A percentile compares a stretch with the other conserved stretches of the same genome.
These are phyloP conservation scores for Dendrolimus punctatus DNA, from an alignment of 1,140 invertebrate species.

Conservation along the genomic window DNA sequence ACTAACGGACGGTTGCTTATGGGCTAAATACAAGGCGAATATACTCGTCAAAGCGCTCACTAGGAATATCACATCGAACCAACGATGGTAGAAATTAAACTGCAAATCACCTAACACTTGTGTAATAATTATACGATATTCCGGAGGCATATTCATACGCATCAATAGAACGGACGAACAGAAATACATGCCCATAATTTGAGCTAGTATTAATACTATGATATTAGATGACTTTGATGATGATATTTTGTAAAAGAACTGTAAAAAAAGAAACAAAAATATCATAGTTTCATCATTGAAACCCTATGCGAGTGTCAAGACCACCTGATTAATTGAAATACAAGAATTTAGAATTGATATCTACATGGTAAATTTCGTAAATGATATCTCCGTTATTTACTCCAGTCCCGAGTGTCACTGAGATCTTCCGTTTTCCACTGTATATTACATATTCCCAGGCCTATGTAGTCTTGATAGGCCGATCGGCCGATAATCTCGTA, in stretches of 20 bases:
- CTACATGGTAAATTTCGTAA: too few relatives aligned
- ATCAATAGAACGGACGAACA: conserved; percentile 97
- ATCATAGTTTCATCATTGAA: too few relatives aligned
- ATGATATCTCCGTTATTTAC: too few relatives aligned
- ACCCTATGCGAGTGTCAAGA: too few relatives aligned
- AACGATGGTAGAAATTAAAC: conserved; percentile 99
- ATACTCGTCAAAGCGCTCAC: conserved; percentile 97
- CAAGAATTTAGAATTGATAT: too few relatives aligned
- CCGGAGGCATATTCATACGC: conserved; percentile 99
- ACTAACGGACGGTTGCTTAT: conserved; percentile 80
- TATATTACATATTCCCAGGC: too few relatives aligned
- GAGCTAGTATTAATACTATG: conserved; percentile 96
- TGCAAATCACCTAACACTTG: conserved; percentile 98
- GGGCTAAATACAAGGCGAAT: conserved; percentile 94
- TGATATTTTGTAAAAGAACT: conserved; percentile 99
- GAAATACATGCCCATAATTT: conserved; percentile 99
- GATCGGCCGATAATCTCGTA: too few relatives aligned
- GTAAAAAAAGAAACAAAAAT: conserved; percentile 47
- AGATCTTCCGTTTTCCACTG: too few relatives aligned
- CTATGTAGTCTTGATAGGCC: too few relatives aligned
- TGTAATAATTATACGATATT: conserved; percentile 98
- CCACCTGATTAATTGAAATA: too few relatives aligned
- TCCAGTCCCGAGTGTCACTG: too few relatives aligned
- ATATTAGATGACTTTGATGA: conserved; percentile 99
- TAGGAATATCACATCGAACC: conserved; percentile 99